phyloP scores from a whole-genome alignment of 2,113 vertebrate genomes.

The Paracanthobrama guichenoti region DNA sequence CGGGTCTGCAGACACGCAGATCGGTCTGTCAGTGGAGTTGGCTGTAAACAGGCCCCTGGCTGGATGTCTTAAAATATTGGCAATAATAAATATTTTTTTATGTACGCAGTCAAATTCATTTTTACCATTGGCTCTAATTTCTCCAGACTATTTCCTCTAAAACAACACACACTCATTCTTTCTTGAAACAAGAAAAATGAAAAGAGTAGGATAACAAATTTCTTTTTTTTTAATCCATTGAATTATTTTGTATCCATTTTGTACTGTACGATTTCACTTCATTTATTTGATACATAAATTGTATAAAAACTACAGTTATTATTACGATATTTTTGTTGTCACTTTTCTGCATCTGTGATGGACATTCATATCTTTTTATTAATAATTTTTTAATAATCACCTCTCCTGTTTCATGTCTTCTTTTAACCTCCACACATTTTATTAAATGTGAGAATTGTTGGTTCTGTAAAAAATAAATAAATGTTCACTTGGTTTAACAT shows the following conservation, averaged over 20 bases:
- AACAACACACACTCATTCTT: neutral
- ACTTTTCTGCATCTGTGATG: neutral
- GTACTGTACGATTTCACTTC: neutral
- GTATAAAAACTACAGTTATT: too few species aligned
- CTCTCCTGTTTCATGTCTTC: neutral
- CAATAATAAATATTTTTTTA: too few species aligned
- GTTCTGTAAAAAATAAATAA: neutral
- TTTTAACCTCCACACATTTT: too few species aligned
- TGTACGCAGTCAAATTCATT: too few species aligned
- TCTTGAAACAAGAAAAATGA: neutral
- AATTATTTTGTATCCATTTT: neutral
- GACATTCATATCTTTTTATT: neutral
- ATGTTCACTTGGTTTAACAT: neutral
- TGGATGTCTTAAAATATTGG: neutral
- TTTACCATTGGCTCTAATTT: neutral
- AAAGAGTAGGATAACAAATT: too few species aligned
- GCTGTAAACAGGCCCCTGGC: slow-evolving; percentile 5
- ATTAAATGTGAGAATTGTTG: too few species aligned
- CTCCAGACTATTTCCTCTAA: neutral
- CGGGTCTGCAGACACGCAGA: slow-evolving; percentile 20
- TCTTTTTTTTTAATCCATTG: neutral
- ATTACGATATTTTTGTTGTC: neutral
- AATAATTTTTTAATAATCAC: neutral
- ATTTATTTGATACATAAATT: neutral
- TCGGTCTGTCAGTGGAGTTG: slow-evolving; percentile 19